Base-by-base conservation (phyloP, 2,888 invertebrate genomes). In the Quadriops clusia region DNA sequence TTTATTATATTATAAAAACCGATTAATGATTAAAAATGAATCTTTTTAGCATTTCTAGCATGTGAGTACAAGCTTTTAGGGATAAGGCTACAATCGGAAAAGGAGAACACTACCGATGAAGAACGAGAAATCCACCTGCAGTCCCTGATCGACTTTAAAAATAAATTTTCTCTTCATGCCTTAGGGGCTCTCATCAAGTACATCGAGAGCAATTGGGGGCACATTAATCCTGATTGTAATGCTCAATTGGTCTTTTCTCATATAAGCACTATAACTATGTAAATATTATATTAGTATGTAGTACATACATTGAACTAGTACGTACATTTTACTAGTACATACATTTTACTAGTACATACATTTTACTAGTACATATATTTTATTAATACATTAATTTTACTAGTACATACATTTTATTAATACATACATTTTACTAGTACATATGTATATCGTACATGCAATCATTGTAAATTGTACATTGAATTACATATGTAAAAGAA, bases 141-240 rank as follows among this genome's bases (percentile, higher is more conserved):
- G 30, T 74, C 77, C 0, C 54, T 71, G 1, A 50, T 82, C 1
- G 72, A 79, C 54, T 73, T 78, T 49, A 65, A 66, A 22, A 68
- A 71, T 37, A 65, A 64, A 4, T 64, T 70, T 29, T 74, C 74
- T 35, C 65, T 83, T 3, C 71, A 80, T 46, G 76, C 84, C 1
- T 53, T 78, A 3, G 86, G 85, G 3, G 74, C 77, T 0, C 57
- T 86, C 21, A 56, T 86, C 11, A 70, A 74, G 45, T 81, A 74
- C 52, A 48, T 85, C 17, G 82, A 84, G 41, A 65, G 68, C 28
- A 70, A 74, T 49, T 77, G 75, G 72, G 43, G 51, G 6, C 45
- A 45, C 28, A 51, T 57, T 39, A 44, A 46, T 17, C 29, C 45
- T 5, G 34, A 47, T 6, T 31, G 23, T 17, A 44, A 57, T 65